Base-by-base conservation (phyloP, 2,797 vertebrate species). In the Psittacula echo region DNA sequence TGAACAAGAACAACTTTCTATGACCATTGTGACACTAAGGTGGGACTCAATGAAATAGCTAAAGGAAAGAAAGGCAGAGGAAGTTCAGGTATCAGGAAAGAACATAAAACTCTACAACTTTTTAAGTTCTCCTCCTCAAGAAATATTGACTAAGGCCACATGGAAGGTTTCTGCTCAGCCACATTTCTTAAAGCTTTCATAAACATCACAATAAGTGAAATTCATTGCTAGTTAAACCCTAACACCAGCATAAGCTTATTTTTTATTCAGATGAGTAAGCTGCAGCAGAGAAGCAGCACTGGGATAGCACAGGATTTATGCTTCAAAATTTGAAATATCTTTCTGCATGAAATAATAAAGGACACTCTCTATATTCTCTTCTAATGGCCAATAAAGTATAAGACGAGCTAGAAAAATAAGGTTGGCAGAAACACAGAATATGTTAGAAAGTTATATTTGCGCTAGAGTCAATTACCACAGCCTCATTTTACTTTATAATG, bases 151-250 rank as follows among this genome's bases (percentile, higher is more conserved):
- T 96, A 79, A 81, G 95, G 54, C 5, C 62, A 77, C 82, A 34
- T 79, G 83, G 84, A 97, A 96, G 56, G 62, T 87, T 97, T 97
- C 94, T 27, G 53, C 74, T 96, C 96, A 96, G 95, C 87, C 70
- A 95, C 91, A 92, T 96, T 95, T 97, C 94, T 51, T 95, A 97
- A 97, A 93, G 74, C 96, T 97, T 97, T 98, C 95, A 97, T 97
- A 97, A 98, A 97, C 97, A 97, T 90, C 30, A 48, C 93, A 97
- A 93, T 97, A 96, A 97, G 74, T 94, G 64, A 95, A 97, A 97
- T 97, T 97, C 95, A 95, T 95, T 97, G 94, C 96, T 95, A 94
- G 94, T 97, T 98, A 97, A 97, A 95, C 62, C 85, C 81, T 97
- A 97, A 97, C 76, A 95, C 75, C 2, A 24, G 72, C 80, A 90